phyloP scores from a whole-genome alignment of 1,140 invertebrate genomes.

The Achroia grisella region DNA sequence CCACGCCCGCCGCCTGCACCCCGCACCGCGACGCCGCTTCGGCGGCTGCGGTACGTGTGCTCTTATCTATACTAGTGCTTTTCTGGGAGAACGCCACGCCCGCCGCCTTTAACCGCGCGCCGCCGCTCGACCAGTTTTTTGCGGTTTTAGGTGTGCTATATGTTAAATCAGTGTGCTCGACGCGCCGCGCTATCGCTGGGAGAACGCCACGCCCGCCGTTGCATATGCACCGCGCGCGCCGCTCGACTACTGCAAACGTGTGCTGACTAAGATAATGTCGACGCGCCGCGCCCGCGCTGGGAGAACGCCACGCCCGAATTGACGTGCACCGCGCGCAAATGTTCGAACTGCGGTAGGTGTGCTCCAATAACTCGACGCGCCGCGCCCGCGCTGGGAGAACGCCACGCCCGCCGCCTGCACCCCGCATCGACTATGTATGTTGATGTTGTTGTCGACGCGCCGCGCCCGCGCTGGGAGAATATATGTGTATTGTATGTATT shows the following conservation, averaged over 20 bases:
- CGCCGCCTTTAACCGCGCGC: no score
- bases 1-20: slow-evolving; percentile 43
- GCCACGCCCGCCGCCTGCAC: slow-evolving; percentile 45
- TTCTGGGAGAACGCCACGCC: no score
- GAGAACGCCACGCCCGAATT: slow-evolving; percentile 51
- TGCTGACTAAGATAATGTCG: no score
- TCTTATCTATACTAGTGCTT: no score
- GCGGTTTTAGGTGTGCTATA: no score
- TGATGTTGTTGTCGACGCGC: slow-evolving; percentile 20
- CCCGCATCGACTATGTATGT: no score
- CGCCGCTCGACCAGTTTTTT: no score
- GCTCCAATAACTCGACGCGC: slow-evolving; percentile 19
- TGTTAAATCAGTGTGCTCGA: no score
- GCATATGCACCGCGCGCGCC: slow-evolving; percentile 47
- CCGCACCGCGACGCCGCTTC: slow-evolving; percentile 32
- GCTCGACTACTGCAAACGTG: slow-evolving; percentile 47
- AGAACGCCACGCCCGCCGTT: slow-evolving; percentile 45
- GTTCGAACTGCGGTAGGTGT: slow-evolving; percentile 51
- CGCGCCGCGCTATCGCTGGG: slow-evolving; percentile 30
- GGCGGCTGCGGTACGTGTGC: no score
- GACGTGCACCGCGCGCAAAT: slow-evolving; percentile 32
- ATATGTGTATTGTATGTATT: slow-evolving; percentile 42
- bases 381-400: slow-evolving; percentile 43
- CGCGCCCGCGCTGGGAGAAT: slow-evolving; percentile 43
- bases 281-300: slow-evolving; percentile 31